These are phyloP conservation scores for Agapostemon virescens DNA, from an alignment of 2,888 invertebrate species.

Conservation along the genomic window DNA sequence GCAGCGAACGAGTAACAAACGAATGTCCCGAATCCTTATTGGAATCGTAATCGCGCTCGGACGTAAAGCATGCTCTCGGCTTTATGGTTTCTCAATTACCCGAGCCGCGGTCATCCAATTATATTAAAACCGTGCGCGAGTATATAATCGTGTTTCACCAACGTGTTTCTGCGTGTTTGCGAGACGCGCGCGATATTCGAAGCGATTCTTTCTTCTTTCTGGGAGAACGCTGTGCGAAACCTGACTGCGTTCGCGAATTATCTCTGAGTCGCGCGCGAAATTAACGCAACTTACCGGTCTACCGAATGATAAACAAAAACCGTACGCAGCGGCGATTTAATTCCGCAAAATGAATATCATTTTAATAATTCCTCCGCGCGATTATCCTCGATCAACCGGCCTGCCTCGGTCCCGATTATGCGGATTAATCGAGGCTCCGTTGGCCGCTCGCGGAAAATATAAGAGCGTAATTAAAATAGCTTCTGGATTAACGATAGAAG, in stretches of 20 bases:
- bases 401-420: constrained; percentile 26
- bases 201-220: constrained; percentile 1
- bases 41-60: neutral
- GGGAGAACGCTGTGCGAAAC: neutral
- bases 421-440: neutral
- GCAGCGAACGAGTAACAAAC: neutral
- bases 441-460: neutral
- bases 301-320: constrained; percentile 28
- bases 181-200: neutral
- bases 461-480: neutral
- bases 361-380: constrained; percentile 17
- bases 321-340: neutral
- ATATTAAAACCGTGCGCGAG: neutral
- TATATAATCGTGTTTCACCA: constrained; percentile 8
- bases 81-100: constrained; percentile 27
- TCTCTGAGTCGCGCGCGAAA: neutral
- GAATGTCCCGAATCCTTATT: neutral
- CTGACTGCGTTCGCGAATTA: neutral
- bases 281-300: neutral
- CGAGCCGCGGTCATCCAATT: constrained; percentile 9
- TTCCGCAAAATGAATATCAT: constrained; percentile 12
- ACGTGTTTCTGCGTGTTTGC: neutral
- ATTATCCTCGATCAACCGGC: constrained; percentile 23
- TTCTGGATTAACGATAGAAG: neutral
- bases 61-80: constrained; percentile 9